Evolutionary conservation across 2,113 vertebrate genomes (phyloP), one percentile per base, ranked within the genome.

Genomic region (Garra rufa): DNA sequence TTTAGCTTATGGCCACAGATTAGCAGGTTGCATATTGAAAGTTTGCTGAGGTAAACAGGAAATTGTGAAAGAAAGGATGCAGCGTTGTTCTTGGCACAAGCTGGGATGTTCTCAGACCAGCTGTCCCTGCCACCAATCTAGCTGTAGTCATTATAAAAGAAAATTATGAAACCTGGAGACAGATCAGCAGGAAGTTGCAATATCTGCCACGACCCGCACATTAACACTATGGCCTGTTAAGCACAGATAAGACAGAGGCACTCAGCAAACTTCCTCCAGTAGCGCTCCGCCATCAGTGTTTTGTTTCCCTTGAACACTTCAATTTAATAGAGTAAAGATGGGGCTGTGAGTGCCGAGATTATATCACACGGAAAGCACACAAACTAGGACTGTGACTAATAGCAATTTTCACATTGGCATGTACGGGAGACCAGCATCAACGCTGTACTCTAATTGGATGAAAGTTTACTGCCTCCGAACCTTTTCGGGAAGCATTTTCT

Each of bases 301-400:
- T 77, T 28, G 44, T 84, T 82, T 55, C 73, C 55, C 61, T 43
- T 63, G 28, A 77, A 82, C 85, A 77, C 81, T 79, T 85, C 65
- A 65, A 79, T 87, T 86, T 86, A 19, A 74, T 73, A 78, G 59
- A 83, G 85, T 61, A 85, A 87, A 85, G 83, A 73, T 44, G 50
- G 26, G 34, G 69, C 55, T 74, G 50, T n/a, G 80, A 84, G 52
- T 26, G 50, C 61, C 10, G 17, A 57, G 85, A 86, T 86, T 24
- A 38, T 82, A 85, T 85, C 83, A 17, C 69, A 43, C 19, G 9
- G 46, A 81, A 61, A 82, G 73, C 83, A 78, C 52, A 78, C 41
- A 82, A 65, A 82, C 80, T 38, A 70, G 30, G 26, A 52, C 30
- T 41, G 65, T 63, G 65, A 67, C 74, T 46, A 70, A 83, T 81